A percentile compares a stretch with the other conserved stretches of the same genome.
These are phyloP conservation scores for Suricata suricatta DNA, from an alignment of 2,113 vertebrate genomes.

Conservation along the genomic window DNA sequence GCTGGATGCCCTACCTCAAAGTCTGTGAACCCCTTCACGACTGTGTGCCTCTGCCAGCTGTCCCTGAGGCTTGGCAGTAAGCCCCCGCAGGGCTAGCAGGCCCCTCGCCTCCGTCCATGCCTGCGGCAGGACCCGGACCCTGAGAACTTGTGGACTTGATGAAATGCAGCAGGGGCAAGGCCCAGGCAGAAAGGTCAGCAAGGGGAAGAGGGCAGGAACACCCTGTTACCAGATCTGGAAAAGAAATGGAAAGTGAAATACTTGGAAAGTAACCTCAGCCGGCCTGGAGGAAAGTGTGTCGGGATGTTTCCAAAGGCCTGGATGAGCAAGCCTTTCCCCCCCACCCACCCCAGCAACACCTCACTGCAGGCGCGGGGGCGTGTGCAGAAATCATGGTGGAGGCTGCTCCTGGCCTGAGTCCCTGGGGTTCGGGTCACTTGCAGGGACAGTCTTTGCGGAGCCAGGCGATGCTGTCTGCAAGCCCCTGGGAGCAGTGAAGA, in stretches of 20 bases:
- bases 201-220: constrained; percentile 71
- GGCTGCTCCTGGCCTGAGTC: not conserved
- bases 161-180: not conserved
- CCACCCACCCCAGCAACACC: constrained; percentile 38
- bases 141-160: not conserved
- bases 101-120: rapidly evolving
- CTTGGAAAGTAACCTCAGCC: constrained; percentile 67
- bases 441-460: not conserved
- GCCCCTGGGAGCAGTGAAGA: not conserved
- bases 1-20: not conserved
- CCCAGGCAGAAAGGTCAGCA: constrained; percentile 60
- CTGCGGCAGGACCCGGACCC: not conserved
- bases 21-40: not conserved
- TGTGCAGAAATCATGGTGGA: constrained; percentile 2
- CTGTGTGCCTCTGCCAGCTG: not conserved
- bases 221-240: constrained; percentile 73
- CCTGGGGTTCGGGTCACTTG: not conserved
- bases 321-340: constrained; percentile 71
- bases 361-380: not conserved
- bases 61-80: not conserved
- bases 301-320: constrained; percentile 62
- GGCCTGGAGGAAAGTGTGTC: constrained; percentile 63
- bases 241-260: constrained; percentile 74
- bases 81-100: not conserved
- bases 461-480: not conserved